phyloP scores from a whole-genome alignment of 2,888 invertebrate genomes.

The Drosophila phalerata region DNA sequence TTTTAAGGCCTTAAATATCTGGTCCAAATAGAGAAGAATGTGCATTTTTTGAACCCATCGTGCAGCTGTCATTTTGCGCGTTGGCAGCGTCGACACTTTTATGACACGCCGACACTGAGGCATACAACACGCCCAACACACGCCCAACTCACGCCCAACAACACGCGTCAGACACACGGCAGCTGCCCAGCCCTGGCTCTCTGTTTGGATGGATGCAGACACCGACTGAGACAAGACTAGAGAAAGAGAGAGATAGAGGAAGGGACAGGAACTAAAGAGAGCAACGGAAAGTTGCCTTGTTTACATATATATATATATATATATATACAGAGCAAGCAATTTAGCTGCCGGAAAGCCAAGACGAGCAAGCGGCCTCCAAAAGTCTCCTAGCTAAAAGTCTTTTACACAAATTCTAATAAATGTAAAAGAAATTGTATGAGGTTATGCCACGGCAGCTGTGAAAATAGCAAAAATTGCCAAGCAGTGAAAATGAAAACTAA shows the following conservation, averaged over 20 bases:
- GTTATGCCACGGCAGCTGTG: conserved; percentile 75
- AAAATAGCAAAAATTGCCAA: conserved; percentile 71
- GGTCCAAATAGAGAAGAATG: not conserved
- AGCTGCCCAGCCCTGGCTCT: conserved; percentile 28
- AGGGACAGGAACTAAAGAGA: not conserved
- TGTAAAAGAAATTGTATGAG: conserved; percentile 78
- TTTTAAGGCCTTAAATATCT: not conserved
- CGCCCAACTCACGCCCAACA: conserved; percentile 18
- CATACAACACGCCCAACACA: conserved; percentile 43
- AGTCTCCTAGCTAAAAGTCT: conserved; percentile 45
- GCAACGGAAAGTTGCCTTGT: conserved; percentile 30
- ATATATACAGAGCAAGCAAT: conserved; percentile 40
- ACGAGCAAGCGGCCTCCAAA: conserved; percentile 33
- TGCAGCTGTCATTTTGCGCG: conserved; percentile 49
- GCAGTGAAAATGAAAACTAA: conserved; percentile 77
- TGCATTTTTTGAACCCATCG: conserved; percentile 41
- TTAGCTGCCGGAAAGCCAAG: conserved; percentile 49
- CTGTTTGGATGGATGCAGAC: conserved; percentile 44
- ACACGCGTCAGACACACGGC: conserved; percentile 22
- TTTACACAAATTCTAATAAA: conserved; percentile 75
- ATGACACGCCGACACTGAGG: conserved; percentile 67
- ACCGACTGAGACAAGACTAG: conserved; percentile 22
- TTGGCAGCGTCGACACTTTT: conserved; percentile 69
- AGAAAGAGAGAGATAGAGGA: not conserved
- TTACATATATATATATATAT: conserved; percentile 54